phyloP scores from a whole-genome alignment of 2,797 vertebrate genomes.

The Peromyscus aztecus region DNA sequence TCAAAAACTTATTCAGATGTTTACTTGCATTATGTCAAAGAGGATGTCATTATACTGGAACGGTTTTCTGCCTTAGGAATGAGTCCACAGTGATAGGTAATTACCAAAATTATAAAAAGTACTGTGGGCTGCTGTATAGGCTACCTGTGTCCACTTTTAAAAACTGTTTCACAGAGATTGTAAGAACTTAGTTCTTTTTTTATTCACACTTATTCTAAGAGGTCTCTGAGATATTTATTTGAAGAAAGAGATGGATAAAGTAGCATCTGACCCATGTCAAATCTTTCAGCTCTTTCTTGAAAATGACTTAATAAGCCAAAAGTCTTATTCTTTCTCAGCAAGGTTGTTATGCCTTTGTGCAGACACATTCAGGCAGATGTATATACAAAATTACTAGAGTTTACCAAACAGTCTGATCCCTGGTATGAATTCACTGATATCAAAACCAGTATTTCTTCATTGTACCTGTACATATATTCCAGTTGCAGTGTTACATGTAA shows the following conservation, averaged over 20 bases:
- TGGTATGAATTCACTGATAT: neutral
- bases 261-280: neutral
- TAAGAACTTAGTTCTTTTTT: neutral
- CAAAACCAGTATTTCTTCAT: neutral
- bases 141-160: neutral
- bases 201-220: neutral
- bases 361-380: neutral
- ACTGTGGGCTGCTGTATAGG: neutral
- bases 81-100: neutral
- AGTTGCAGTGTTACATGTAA: neutral
- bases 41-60: neutral
- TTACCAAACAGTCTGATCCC: neutral
- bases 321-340: neutral
- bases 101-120: constrained; percentile 18
- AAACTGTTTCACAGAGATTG: neutral
- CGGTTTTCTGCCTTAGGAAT: constrained; percentile 3
- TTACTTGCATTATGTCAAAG: neutral
- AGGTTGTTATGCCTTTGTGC: neutral
- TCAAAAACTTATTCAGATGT: constrained; percentile 23
- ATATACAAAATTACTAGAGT: neutral
- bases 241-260: neutral
- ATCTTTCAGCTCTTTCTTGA: neutral
- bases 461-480: neutral
- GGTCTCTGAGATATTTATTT: neutral
- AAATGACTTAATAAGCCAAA: neutral